Conservation (phyloP, 1,140 invertebrate species). For the Lucilia cuprina region DNA sequence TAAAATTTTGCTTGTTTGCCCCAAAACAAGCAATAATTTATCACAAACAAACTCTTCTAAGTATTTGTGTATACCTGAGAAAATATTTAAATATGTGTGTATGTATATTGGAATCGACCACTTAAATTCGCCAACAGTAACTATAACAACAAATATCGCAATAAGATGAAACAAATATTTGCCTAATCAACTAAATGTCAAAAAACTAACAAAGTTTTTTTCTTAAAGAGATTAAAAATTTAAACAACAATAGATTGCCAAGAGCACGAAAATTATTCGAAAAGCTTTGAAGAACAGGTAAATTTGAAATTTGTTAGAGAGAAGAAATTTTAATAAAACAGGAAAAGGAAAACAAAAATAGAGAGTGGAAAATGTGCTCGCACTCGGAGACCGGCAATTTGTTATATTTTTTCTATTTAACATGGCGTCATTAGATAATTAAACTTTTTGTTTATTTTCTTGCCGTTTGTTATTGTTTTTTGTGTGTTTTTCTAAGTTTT, state of each 20-base stretch:
- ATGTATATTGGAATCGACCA: not conserved
- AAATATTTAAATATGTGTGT: not conserved
- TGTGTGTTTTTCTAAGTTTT: slow-evolving; percentile 46
- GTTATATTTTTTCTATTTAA: not conserved
- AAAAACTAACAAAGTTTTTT: slow-evolving; percentile 22
- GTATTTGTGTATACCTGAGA: not conserved
- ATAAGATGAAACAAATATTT: slow-evolving; percentile 12
- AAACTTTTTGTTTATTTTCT: not conserved
- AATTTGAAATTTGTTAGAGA: not conserved
- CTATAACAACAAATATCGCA: not conserved
- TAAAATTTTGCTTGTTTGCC: no score
- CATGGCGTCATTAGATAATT: slow-evolving; percentile 6
- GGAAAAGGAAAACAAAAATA: not conserved
- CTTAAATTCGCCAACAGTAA: not conserved
- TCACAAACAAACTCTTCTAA: not conserved
- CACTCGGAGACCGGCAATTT: slow-evolving; percentile 16
- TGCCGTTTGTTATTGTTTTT: not conserved
- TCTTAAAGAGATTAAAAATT: not conserved
- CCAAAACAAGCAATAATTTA: not conserved
- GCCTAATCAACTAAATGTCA: slow-evolving; percentile 28
- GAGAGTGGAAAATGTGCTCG: not conserved
- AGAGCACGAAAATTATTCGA: not conserved
- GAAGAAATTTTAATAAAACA: not conserved
- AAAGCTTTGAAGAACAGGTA: slow-evolving; percentile 10
- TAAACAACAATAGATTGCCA: not conserved